Evolutionary conservation across 2,888 invertebrate genomes (phyloP).

Genomic region (Tiliacea aurago): DNA sequence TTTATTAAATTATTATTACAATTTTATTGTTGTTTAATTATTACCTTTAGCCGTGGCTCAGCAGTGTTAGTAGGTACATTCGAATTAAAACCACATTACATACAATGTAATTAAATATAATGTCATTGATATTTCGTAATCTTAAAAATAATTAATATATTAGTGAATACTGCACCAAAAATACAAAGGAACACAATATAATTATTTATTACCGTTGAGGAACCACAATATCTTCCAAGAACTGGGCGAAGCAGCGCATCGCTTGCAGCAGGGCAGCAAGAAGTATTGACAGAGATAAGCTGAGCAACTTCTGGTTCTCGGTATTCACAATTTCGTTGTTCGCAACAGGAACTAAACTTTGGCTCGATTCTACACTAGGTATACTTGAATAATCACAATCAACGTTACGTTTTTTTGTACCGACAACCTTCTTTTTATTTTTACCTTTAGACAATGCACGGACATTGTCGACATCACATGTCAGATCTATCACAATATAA

Average conservation of each 20-base stretch:
- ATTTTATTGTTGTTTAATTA: slow-evolving; percentile 55
- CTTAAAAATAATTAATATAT: slow-evolving; percentile 72
- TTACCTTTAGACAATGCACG: slow-evolving; percentile 72
- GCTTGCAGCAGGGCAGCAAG: slow-evolving; percentile 91
- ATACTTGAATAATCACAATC: slow-evolving; percentile 83
- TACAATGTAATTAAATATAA: slow-evolving; percentile 85
- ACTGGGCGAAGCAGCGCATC: slow-evolving; percentile 91
- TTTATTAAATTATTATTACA: slow-evolving; percentile 88
- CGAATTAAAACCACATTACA: slow-evolving; percentile 71
- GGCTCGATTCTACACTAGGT: slow-evolving; percentile 79
- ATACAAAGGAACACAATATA: slow-evolving; percentile 80
- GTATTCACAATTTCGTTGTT: slow-evolving; percentile 85
- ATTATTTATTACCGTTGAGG: slow-evolving; percentile 83
- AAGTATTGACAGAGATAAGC: slow-evolving; percentile 91
- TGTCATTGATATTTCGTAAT: slow-evolving; percentile 74
- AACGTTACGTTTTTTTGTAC: slow-evolving; percentile 78
- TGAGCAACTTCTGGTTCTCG: slow-evolving; percentile 89
- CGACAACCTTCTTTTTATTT: slow-evolving; percentile 68
- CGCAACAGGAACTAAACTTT: slow-evolving; percentile 86
- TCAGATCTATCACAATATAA: slow-evolving; percentile 87
- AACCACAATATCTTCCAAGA: slow-evolving; percentile 90
- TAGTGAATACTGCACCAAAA: slow-evolving; percentile 85
- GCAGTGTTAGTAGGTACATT: background rate
- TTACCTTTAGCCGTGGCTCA: slow-evolving; percentile 4
- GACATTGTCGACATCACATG: slow-evolving; percentile 81